Conservation (phyloP, 2,888 invertebrate genomes). For the Apamea sordens region DNA sequence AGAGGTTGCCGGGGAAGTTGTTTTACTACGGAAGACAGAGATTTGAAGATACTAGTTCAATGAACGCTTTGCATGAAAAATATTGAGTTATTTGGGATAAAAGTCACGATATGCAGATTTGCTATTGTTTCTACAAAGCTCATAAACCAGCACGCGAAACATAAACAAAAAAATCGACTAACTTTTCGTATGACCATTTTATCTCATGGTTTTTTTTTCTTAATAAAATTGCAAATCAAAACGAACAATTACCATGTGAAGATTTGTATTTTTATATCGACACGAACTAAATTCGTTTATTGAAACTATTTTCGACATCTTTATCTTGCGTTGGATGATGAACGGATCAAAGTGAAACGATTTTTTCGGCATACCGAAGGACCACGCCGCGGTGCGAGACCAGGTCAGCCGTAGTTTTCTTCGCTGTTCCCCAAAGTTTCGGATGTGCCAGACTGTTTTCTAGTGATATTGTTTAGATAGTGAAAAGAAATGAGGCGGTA, state of each 20-base stretch:
- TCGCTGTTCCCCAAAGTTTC: constrained; percentile 89
- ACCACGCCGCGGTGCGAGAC: constrained; percentile 84
- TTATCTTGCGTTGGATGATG: constrained; percentile 65
- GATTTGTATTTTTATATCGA: constrained; percentile 57
- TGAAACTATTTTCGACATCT: constrained; percentile 61
- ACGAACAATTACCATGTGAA: constrained; percentile 43
- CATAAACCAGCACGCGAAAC: constrained; percentile 37
- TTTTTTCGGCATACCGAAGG: constrained; percentile 80
- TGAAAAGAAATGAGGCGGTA: constrained; percentile 83
- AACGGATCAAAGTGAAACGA: constrained; percentile 77
- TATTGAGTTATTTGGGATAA: constrained; percentile 52
- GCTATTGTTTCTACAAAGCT: constrained; percentile 43
- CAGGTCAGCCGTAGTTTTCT: constrained; percentile 88
- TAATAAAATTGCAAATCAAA: constrained; percentile 50
- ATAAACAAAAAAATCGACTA: constrained; percentile 12
- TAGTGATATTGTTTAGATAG: constrained; percentile 89
- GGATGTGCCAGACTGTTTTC: constrained; percentile 88
- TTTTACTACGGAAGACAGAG: constrained; percentile 76
- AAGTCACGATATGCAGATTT: constrained; percentile 30
- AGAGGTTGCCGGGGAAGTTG: constrained; percentile 83
- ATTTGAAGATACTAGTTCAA: constrained; percentile 70
- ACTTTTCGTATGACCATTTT: constrained; percentile 25
- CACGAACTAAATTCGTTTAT: constrained; percentile 49
- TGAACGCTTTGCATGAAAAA: constrained; percentile 65
- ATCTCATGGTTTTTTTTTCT: constrained; percentile 14